A percentile compares a stretch with the other conserved stretches of the same genome.
phyloP scores from a whole-genome alignment of 2,888 invertebrate genomes.

The Melinopterus prodromus region DNA sequence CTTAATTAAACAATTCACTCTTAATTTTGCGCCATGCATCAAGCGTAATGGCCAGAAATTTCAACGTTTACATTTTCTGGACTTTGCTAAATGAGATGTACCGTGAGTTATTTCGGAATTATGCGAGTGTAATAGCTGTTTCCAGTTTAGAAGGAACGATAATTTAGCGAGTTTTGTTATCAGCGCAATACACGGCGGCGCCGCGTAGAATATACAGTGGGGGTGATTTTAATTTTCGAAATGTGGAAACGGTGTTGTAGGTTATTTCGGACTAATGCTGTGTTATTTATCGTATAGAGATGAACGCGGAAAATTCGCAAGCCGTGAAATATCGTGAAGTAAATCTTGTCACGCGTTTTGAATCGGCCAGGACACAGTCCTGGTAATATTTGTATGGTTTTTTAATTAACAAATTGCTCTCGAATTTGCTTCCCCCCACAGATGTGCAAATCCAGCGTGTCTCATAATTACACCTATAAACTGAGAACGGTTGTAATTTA shows the following conservation, averaged over 20 bases:
- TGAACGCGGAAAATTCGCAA: background rate
- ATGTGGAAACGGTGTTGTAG: background rate
- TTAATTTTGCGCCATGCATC: background rate
- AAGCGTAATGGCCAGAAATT: background rate
- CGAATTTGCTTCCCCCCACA: no score
- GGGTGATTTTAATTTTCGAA: background rate
- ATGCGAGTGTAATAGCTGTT: background rate
- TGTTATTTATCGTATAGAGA: background rate
- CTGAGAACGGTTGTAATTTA: no score
- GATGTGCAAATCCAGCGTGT: no score
- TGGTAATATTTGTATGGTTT: no score
- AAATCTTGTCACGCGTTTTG: background rate
- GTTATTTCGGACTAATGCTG: background rate
- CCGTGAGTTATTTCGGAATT: background rate
- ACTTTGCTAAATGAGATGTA: constrained; percentile 4
- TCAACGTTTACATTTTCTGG: constrained; percentile 4
- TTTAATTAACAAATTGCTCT: no score
- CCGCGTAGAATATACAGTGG: background rate
- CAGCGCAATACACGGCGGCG: background rate
- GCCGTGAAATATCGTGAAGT: background rate
- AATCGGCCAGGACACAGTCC: background rate
- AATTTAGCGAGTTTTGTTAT: background rate
- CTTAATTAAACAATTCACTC: constrained; percentile 4
- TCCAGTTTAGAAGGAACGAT: background rate
- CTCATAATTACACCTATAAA: no score